Base-by-base conservation (phyloP, 2,113 vertebrate species). In the Sylvia atricapilla region DNA sequence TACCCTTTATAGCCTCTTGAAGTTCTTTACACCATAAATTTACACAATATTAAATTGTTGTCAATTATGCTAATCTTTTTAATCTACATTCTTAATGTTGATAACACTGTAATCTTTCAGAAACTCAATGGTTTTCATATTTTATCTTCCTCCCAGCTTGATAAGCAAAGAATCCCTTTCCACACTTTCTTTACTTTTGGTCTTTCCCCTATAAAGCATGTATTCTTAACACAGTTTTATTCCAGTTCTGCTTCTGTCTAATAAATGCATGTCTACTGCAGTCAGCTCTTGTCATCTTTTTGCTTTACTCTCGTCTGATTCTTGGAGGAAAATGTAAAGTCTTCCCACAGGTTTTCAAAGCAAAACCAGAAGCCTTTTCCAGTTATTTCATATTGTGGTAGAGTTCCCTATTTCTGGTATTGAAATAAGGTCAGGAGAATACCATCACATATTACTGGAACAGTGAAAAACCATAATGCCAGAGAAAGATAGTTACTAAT, bases 51-150 rank as follows among this genome's bases (percentile, higher is more conserved):
- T 15, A 68, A 82, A 79, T 90, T 13, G 62, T 70, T 94, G 49
- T 39, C 56, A 77, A 67, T 89, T 89, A 83, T 62, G 31, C 28
- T 86, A 86, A 92, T 92, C 50, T 68, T 92, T 91, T 88, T 9
- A 88, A 93, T 86, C 68, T 27, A 69, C 17, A 76, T 37, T 77
- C 78, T 81, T 70, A 47, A 70, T 70, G 33, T 55, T 78, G 72
- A 72, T 80, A 96, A 72, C 60, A 35, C 12, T 67, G 31, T 90
- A 70, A 84, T 92, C 70, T 86, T 80, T 55, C 60, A 89, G 59
- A 30, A 35, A 55, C 43, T 81, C 69, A 88, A 67, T 78, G 84
- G 58, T 95, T 94, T 93, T 81, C 47, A 81, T 27, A 92, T 89
- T 95, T 91, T 82, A 55, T 95, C 78, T 90, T 91, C 46, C 35